Evolutionary conservation across 2,797 vertebrate species (phyloP).

Genomic region (Thunnus albacares): DNA sequence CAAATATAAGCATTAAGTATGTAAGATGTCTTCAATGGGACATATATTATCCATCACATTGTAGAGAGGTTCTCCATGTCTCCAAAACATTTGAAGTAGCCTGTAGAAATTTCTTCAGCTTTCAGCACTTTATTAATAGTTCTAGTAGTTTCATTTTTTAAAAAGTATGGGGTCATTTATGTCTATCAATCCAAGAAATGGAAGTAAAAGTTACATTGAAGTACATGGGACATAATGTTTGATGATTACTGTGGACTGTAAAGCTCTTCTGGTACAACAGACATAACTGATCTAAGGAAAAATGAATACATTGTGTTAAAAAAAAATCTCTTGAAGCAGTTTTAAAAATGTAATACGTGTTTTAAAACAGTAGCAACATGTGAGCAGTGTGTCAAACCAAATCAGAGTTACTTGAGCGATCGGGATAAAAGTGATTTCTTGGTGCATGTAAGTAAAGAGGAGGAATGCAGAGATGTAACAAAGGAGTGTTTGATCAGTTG

Average conservation of each 20-base stretch:
- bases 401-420: neutral
- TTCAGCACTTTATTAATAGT: neutral
- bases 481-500: conserved; percentile 48
- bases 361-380: no score
- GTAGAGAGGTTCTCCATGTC: neutral
- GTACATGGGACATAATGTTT: neutral
- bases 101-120: neutral
- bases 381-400: neutral
- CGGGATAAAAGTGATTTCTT: neutral
- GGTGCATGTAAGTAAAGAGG: neutral
- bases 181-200: no score
- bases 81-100: neutral
- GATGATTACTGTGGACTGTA: neutral
- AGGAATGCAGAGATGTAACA: conserved; percentile 17
- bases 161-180: no score
- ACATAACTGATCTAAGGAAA: no score
- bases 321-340: no score
- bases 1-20: no score
- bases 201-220: neutral
- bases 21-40: neutral
- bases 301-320: no score
- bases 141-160: no score
- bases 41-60: neutral
- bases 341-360: no score
- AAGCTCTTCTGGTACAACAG: neutral